Evolutionary conservation across 2,113 vertebrate species (phyloP).

Genomic region (Dipodomys spectabilis): DNA sequence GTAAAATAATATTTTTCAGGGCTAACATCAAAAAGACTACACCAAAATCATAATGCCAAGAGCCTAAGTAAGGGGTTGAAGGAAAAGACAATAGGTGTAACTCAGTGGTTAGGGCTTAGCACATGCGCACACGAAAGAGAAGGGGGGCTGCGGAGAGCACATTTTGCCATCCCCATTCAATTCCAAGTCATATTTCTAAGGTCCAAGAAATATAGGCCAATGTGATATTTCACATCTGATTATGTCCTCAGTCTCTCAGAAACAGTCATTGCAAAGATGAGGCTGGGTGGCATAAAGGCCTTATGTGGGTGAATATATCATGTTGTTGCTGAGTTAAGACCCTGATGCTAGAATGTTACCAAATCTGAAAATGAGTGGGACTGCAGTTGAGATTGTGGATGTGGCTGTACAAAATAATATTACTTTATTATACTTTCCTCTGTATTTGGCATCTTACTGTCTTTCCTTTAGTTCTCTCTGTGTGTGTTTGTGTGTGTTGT

Average conservation of each 20-base stretch:
- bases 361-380: neutral
- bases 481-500: too few relatives aligned
- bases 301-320: neutral
- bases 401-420: neutral
- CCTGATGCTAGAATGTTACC: neutral
- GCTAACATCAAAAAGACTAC: slow-evolving; percentile 3
- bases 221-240: neutral
- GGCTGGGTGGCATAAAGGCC: neutral
- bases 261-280: neutral
- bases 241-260: neutral
- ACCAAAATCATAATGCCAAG: neutral
- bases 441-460: neutral
- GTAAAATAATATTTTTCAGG: slow-evolving; percentile 42
- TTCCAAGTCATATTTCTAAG: neutral
- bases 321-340: neutral
- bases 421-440: neutral
- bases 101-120: neutral
- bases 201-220: neutral
- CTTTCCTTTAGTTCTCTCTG: slow-evolving; percentile 28
- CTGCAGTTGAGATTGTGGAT: neutral
- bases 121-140: neutral
- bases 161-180: slow-evolving; percentile 23
- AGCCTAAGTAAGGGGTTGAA: neutral
- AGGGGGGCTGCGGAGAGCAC: neutral
- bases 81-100: neutral